A percentile compares a stretch with the other conserved stretches of the same genome.
Evolutionary conservation across 1,140 invertebrate genomes (phyloP).

Genomic region (Drosophila funebris): DNA sequence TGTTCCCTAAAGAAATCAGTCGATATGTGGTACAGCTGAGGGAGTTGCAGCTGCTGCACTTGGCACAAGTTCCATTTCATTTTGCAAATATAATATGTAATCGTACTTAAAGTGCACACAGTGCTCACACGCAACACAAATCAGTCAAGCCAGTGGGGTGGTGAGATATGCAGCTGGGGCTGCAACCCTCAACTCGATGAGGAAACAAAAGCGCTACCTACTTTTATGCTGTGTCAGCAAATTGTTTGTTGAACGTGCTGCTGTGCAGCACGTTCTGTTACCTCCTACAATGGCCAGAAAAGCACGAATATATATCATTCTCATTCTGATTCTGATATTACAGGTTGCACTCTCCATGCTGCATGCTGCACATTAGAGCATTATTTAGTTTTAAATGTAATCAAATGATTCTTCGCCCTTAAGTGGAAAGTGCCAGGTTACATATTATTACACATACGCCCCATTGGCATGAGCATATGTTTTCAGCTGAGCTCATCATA

Average conservation of each 20-base stretch:
- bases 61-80: constrained; percentile 71
- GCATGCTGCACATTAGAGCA: constrained; percentile 6
- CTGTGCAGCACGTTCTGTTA: background rate
- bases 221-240: constrained; percentile 46
- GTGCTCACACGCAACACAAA: constrained; percentile 41
- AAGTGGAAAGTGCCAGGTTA: background rate
- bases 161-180: background rate
- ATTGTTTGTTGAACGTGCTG: constrained; percentile 65
- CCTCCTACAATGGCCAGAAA: background rate
- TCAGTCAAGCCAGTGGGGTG: background rate
- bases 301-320: background rate
- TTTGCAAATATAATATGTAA: constrained; percentile 80
- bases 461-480: background rate
- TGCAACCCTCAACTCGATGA: background rate
- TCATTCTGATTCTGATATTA: background rate
- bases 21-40: constrained; percentile 23
- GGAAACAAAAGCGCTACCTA: constrained; percentile 10
- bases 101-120: constrained; percentile 64
- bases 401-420: constrained; percentile 10
- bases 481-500: background rate
- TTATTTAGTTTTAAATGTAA: background rate
- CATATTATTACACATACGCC: constrained; percentile 49
- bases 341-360: background rate
- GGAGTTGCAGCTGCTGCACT: constrained; percentile 16
- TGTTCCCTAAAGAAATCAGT: constrained; percentile 59